Percentiles rank a stretch among this genome's conserved stretches.
Conservation (phyloP, 2,113 vertebrate species). For the Polypterus bichir region DNA sequence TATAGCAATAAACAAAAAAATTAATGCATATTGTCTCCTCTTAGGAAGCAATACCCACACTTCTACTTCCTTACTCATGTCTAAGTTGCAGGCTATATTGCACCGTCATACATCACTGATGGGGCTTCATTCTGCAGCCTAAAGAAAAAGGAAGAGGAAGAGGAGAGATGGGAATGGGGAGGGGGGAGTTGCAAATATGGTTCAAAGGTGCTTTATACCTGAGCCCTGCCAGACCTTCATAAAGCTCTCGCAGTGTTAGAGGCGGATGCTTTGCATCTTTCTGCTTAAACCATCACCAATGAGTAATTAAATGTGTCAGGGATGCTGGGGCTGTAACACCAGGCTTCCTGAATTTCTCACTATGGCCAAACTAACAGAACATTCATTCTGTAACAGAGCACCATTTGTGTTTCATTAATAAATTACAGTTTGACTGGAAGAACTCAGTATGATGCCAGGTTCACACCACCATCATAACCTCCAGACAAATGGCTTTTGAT, state of each 20-base stretch:
- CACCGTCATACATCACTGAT: too few species aligned
- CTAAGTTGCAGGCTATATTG: too few species aligned
- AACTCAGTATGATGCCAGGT: too few species aligned
- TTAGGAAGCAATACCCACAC: too few species aligned
- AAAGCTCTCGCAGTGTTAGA: conserved; percentile 32
- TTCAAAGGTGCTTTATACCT: conserved; percentile 36
- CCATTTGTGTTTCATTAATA: conserved; percentile 28
- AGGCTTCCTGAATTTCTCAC: conserved; percentile 42
- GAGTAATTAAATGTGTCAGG: conserved; percentile 57
- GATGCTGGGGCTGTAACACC: conserved; percentile 47
- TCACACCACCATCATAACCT: too few species aligned
- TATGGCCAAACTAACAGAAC: conserved; percentile 34
- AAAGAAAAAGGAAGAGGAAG: neutral
- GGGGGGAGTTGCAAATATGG: conserved; percentile 12
- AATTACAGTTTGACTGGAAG: conserved; percentile 18
- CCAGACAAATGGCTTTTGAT: too few species aligned
- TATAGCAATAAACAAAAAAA: too few species aligned
- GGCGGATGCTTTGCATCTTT: conserved; percentile 24
- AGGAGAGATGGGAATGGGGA: conserved; percentile 15
- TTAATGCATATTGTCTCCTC: too few species aligned
- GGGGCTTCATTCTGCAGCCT: too few species aligned
- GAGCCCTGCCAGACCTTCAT: conserved; percentile 39
- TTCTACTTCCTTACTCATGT: too few species aligned
- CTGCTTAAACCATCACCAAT: conserved; percentile 48
- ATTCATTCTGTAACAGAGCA: conserved; percentile 35